These are phyloP conservation scores for Eledone cirrhosa DNA, from an alignment of 2,888 invertebrate species.

Conservation along the genomic window DNA sequence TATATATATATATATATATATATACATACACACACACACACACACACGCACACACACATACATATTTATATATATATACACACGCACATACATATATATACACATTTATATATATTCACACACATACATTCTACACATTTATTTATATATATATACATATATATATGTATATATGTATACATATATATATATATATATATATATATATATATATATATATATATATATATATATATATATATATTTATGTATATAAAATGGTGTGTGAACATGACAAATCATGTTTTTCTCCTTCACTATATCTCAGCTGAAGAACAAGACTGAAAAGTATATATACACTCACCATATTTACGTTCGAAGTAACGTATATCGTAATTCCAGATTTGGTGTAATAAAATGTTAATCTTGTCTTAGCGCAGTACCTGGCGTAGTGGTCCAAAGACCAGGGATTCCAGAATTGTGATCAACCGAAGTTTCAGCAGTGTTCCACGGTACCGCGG, in stretches of 20 bases:
- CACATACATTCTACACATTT: not conserved
- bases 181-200: no score
- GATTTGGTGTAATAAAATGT: not conserved
- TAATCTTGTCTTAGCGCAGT: slow-evolving; percentile 48
- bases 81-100: not conserved
- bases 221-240: no score
- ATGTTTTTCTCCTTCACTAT: no score
- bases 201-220: no score
- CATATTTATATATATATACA: not conserved
- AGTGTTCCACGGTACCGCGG: slow-evolving; percentile 42
- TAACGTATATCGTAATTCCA: no score
- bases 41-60: not conserved
- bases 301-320: no score
- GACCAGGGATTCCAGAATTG: slow-evolving; percentile 41
- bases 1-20: slow-evolving; percentile 18
- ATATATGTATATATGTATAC: no score
- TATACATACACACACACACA: not conserved
- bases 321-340: no score
- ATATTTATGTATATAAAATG: no score
- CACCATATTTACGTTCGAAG: no score
- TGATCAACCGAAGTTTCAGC: slow-evolving; percentile 51
- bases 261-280: no score
- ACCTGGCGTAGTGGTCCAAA: slow-evolving; percentile 51
- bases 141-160: no score
- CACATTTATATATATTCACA: not conserved